phyloP scores from a whole-genome alignment of 2,888 invertebrate species.

The Bhutanitis thaidina region DNA sequence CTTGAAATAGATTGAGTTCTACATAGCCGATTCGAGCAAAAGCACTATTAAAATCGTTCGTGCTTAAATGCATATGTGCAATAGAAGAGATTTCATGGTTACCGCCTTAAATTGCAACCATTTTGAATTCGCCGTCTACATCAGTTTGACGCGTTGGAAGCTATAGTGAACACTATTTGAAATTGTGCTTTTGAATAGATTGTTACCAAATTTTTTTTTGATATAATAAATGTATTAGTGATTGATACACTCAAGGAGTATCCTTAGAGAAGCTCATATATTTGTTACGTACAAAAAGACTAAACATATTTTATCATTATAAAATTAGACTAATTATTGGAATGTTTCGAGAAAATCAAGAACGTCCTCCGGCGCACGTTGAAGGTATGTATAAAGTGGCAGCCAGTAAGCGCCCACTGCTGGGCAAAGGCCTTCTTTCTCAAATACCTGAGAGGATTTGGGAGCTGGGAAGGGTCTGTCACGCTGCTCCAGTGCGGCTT shows the following conservation, averaged over 20 bases:
- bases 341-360: slow-evolving; percentile 13
- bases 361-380: slow-evolving; percentile 21
- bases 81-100: slow-evolving; percentile 16
- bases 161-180: not conserved
- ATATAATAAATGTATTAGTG: too few relatives aligned
- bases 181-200: not conserved
- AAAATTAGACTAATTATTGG: too few relatives aligned
- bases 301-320: too few relatives aligned
- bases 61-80: slow-evolving; percentile 17
- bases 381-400: slow-evolving; percentile 15
- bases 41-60: slow-evolving; percentile 10
- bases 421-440: too few relatives aligned
- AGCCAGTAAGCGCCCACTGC: too few relatives aligned
- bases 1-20: not conserved
- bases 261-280: too few relatives aligned
- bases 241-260: too few relatives aligned
- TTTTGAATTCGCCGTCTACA: slow-evolving; percentile 13
- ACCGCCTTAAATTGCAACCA: slow-evolving; percentile 18
- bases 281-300: too few relatives aligned
- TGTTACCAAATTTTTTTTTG: not conserved
- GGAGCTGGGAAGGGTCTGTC: too few relatives aligned
- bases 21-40: not conserved
- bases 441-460: too few relatives aligned
- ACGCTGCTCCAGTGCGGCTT: too few relatives aligned
- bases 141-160: slow-evolving; percentile 17